phyloP scores from a whole-genome alignment of 2,888 invertebrate species.

The Chesias legatella region DNA sequence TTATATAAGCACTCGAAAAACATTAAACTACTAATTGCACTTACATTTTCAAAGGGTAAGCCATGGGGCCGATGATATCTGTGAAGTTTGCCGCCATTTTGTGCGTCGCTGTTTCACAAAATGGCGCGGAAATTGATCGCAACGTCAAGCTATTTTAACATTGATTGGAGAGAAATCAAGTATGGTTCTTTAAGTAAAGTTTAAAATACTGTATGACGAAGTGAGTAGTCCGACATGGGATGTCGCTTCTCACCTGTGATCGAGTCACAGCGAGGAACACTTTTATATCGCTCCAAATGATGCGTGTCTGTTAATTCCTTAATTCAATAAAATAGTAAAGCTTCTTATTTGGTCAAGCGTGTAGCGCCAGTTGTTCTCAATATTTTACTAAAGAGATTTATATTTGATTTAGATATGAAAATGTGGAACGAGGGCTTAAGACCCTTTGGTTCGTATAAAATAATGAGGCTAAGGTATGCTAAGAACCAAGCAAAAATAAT shows the following conservation, averaged over 20 bases:
- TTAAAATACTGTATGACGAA: conserved; percentile 54
- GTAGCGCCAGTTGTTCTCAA: conserved; percentile 63
- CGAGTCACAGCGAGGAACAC: conserved; percentile 27
- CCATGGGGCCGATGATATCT: conserved; percentile 63
- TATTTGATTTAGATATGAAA: conserved; percentile 28
- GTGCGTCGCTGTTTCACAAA: conserved; percentile 46
- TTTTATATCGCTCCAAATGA: conserved; percentile 67
- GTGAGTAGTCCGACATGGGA: conserved; percentile 76
- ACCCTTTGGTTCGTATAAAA: no score
- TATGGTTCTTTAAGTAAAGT: conserved; percentile 1
- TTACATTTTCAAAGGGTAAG: conserved; percentile 70
- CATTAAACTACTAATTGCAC: conserved; percentile 34
- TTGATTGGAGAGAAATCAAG: conserved; percentile 31
- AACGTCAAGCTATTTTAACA: conserved; percentile 40
- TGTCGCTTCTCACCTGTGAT: conserved; percentile 79
- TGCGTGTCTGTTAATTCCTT: conserved; percentile 78
- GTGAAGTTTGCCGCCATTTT: conserved; percentile 69
- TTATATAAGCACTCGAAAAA: not conserved
- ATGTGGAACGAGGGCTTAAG: no score
- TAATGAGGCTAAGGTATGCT: no score
- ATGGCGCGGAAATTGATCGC: conserved; percentile 40
- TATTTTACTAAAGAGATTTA: conserved; percentile 37
- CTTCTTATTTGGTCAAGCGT: conserved; percentile 74
- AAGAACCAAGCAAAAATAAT: no score
- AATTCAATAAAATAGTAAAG: conserved; percentile 79